Evolutionary conservation across 2,797 vertebrate species (phyloP), one percentile per base, ranked within the genome.

Genomic region (Malacoctenus gilli): DNA sequence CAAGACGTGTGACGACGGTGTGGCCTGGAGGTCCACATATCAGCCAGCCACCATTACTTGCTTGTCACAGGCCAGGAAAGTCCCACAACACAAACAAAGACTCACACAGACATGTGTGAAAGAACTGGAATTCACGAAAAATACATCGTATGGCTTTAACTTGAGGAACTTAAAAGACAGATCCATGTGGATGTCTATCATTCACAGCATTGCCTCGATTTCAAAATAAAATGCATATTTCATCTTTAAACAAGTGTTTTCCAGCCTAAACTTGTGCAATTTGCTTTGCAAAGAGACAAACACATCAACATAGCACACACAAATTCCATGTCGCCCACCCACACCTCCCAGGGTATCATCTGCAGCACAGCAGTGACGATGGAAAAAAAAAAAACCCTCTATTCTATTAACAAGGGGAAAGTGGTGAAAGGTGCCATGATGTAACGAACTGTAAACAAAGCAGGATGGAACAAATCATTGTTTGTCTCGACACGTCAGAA

Each of bases 391-490:
- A 75, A 59, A 58, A n/a, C n/a, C 69, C 79, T 67, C 56, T 54
- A 50, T 50, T 56, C 12, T 69, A 77, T 77, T 73, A 68, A 64
- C 49, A 55, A 28, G 43, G 36, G 47, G 47, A 53, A 61, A 58
- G 49, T 2, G 6, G 68, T 55, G 53, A 68, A 55, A 56, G 59
- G 68, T 70, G 64, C 52, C 54, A 67, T 81, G 77, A 85, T 80
- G 84, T 75, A 75, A 85, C 59, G 62, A 54, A 57, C 48, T 60
- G 81, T 79, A 81, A 85, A 85, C 83, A 82, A 76, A 65, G 25
- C 51, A 49, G 39, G 67, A 35, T 59, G 82, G 84, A 85, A 84
- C 68, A 84, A 61, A 72, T 63, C 57, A 32, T 8, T 64, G 65
- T 72, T 72, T 72, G 59, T 59, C 12, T 52, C 58, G 57, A 61